These are phyloP conservation scores for Drosophila suzukii DNA, from an alignment of 1,140 invertebrate genomes.

Conservation along the genomic window DNA sequence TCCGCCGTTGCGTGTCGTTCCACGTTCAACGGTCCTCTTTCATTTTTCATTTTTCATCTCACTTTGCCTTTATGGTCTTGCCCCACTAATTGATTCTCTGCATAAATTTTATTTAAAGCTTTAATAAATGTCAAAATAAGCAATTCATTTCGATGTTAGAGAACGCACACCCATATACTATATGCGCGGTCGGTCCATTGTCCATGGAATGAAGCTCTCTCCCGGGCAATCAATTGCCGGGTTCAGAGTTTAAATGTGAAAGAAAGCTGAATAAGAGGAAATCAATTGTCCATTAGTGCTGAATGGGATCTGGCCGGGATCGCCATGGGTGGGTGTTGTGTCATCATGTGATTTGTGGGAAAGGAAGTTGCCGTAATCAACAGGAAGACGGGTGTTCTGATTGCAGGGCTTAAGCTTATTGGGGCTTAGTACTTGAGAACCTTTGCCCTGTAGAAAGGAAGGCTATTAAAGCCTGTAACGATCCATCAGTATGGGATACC, in stretches of 20 bases:
- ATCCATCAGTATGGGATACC: not conserved
- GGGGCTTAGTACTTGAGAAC: not conserved
- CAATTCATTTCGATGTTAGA: conserved; percentile 84
- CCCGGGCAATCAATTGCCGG: conserved; percentile 75
- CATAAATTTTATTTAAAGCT: conserved; percentile 84
- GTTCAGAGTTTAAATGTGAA: conserved; percentile 78
- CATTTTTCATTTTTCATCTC: conserved; percentile 20
- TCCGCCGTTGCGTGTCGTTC: conserved; percentile 18
- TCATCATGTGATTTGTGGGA: not conserved
- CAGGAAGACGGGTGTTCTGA: not conserved
- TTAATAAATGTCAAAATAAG: conserved; percentile 84
- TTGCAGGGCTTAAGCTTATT: not conserved
- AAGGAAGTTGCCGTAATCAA: conserved; percentile 4
- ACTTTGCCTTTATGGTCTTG: conserved; percentile 27
- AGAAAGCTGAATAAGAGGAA: conserved; percentile 48
- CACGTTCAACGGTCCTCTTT: conserved; percentile 6
- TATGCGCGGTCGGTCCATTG: conserved; percentile 10
- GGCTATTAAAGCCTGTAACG: too few relatives aligned
- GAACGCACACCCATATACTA: conserved; percentile 49
- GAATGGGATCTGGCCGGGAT: conserved; percentile 3
- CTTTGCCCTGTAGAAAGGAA: too few relatives aligned
- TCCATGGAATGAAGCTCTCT: conserved; percentile 72
- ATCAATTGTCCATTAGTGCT: conserved; percentile 35
- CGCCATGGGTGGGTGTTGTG: conserved; percentile 16
- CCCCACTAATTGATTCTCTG: conserved; percentile 81